phyloP scores from a whole-genome alignment of 2,113 vertebrate genomes.

The Calypte anna region DNA sequence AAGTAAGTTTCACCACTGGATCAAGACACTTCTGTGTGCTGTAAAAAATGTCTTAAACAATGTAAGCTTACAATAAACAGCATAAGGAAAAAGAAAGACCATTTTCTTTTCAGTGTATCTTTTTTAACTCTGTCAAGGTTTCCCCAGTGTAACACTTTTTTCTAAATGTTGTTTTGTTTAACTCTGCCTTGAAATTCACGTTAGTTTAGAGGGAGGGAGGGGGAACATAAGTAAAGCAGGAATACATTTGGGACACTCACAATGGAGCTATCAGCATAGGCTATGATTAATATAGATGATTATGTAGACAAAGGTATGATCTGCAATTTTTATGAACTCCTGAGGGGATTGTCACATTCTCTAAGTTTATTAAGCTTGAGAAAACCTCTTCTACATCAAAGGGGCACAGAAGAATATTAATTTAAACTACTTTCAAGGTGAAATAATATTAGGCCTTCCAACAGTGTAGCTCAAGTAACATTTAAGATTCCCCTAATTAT shows the following conservation, averaged over 20 bases:
- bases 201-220: not conserved
- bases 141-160: not conserved
- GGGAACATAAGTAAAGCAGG: not conserved
- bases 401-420: not conserved
- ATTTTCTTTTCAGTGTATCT: conserved; percentile 10
- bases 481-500: conserved; percentile 19
- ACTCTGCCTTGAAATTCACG: not conserved
- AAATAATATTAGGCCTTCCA: not conserved
- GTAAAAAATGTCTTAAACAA: not conserved
- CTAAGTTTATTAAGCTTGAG: conserved; percentile 26
- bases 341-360: not conserved
- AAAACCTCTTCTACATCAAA: conserved; percentile 38
- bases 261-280: not conserved
- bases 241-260: not conserved
- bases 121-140: not conserved
- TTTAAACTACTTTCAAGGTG: conserved; percentile 24
- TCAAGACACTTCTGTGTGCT: not conserved
- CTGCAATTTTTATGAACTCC: not conserved
- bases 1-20: not conserved
- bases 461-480: not conserved
- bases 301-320: not conserved
- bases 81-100: not conserved
- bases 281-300: conserved; percentile 10
- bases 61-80: conserved; percentile 43
- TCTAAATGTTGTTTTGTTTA: not conserved